A percentile compares a stretch with the other conserved stretches of the same genome.
Conservation (phyloP, 2,888 invertebrate genomes). For the Euclidia mi region DNA sequence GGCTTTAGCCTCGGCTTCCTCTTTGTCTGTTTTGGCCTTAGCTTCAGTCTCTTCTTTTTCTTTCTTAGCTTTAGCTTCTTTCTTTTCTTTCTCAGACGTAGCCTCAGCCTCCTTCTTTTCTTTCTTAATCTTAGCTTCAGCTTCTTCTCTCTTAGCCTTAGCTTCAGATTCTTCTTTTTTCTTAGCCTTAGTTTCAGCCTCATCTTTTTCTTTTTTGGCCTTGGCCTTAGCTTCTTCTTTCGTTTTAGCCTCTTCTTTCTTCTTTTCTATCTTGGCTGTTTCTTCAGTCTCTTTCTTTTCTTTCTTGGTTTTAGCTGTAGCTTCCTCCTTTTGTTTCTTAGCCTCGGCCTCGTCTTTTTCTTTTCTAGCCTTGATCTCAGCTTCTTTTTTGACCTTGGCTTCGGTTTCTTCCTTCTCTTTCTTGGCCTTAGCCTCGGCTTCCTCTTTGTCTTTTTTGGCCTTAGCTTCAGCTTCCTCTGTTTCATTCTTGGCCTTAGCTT, state of each 20-base stretch:
- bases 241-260: background rate
- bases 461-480: conserved; percentile 14
- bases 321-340: conserved; percentile 7
- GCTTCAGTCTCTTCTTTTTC: background rate
- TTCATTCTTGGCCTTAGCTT: conserved; percentile 12
- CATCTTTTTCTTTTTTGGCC: background rate
- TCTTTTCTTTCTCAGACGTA: background rate
- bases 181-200: background rate
- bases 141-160: background rate
- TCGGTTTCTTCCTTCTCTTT: conserved; percentile 28
- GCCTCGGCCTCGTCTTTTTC: conserved; percentile 24
- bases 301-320: background rate
- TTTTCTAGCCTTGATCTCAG: background rate
- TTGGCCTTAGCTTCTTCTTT: background rate
- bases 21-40: background rate
- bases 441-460: conserved; percentile 14
- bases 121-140: background rate
- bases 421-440: conserved; percentile 6
- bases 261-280: background rate
- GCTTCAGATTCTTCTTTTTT: conserved; percentile 1
- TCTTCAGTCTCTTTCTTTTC: background rate
- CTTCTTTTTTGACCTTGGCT: conserved; percentile 4
- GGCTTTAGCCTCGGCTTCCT: background rate
- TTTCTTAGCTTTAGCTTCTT: background rate
- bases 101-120: background rate